These are phyloP conservation scores for Odontothrips loti DNA, from an alignment of 2,888 invertebrate genomes.

Conservation along the genomic window DNA sequence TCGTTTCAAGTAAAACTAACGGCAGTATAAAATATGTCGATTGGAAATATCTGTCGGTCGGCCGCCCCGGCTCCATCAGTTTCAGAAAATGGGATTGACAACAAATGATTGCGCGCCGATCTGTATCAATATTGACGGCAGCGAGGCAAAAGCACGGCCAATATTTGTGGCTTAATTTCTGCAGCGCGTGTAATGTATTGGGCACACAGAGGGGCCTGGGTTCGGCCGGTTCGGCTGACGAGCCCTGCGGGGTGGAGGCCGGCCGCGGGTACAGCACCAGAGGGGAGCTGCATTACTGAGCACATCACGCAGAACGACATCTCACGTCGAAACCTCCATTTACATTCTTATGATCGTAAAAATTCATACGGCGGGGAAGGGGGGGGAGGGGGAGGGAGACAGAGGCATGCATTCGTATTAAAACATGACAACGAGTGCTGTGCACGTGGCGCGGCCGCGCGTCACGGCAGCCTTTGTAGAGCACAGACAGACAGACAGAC, in stretches of 20 bases:
- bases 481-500: no score
- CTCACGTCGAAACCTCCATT: background rate
- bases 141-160: background rate
- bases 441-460: no score
- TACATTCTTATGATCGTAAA: background rate
- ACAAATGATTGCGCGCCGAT: background rate
- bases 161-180: background rate
- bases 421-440: no score
- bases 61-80: no score
- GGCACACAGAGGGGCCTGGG: slow-evolving; percentile 20
- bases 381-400: background rate
- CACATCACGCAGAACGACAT: background rate
- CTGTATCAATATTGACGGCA: background rate
- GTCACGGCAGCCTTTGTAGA: no score
- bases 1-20: no score
- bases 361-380: background rate
- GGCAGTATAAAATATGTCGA: no score
- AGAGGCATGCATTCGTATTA: background rate
- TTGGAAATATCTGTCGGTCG: no score
- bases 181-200: background rate
- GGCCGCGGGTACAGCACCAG: no score
- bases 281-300: no score
- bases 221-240: no score
- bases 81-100: background rate
- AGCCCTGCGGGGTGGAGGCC: no score